phyloP scores from a whole-genome alignment of 64 coral and sea anemone genomes.

The Acropora yongei region DNA sequence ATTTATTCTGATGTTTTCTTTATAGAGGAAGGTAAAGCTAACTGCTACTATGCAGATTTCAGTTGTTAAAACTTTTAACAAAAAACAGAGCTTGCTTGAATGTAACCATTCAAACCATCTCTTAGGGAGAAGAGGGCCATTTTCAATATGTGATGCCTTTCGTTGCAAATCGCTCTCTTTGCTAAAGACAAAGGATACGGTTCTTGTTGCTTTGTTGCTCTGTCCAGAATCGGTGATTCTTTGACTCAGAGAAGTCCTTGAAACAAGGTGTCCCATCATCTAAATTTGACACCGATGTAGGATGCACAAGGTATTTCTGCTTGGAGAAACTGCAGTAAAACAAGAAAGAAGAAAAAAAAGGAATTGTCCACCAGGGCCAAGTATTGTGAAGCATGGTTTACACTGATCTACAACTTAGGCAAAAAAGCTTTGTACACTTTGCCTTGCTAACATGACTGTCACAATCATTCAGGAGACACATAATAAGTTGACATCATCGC shows the following conservation, averaged over 20 bases:
- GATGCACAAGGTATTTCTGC: slow-evolving; percentile 81
- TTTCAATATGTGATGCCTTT: background rate
- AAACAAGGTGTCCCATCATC: slow-evolving; percentile 80
- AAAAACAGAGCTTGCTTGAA: too few relatives aligned
- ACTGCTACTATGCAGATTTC: too few relatives aligned
- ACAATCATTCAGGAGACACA: too few relatives aligned
- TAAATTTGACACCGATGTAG: slow-evolving; percentile 61
- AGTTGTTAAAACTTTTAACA: too few relatives aligned
- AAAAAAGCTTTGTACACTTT: too few relatives aligned
- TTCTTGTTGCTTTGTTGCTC: slow-evolving; percentile 62
- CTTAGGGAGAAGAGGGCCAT: too few relatives aligned
- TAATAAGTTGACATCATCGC: too few relatives aligned
- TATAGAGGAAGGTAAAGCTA: too few relatives aligned
- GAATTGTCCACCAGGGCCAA: background rate
- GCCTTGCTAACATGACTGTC: too few relatives aligned
- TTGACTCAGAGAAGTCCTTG: slow-evolving; percentile 73
- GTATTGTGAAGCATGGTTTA: background rate
- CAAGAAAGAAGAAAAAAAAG: background rate
- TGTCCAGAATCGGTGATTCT: slow-evolving; percentile 76
- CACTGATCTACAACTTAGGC: too few relatives aligned
- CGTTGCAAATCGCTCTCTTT: background rate
- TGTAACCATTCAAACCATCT: too few relatives aligned
- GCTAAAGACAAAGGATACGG: slow-evolving; percentile 27
- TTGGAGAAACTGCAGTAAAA: slow-evolving; percentile 78
- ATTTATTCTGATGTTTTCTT: too few relatives aligned